Percentiles rank a stretch among this genome's conserved stretches.
Evolutionary conservation across 2,797 vertebrate genomes (phyloP).

Genomic region (Xyrichtys novacula): DNA sequence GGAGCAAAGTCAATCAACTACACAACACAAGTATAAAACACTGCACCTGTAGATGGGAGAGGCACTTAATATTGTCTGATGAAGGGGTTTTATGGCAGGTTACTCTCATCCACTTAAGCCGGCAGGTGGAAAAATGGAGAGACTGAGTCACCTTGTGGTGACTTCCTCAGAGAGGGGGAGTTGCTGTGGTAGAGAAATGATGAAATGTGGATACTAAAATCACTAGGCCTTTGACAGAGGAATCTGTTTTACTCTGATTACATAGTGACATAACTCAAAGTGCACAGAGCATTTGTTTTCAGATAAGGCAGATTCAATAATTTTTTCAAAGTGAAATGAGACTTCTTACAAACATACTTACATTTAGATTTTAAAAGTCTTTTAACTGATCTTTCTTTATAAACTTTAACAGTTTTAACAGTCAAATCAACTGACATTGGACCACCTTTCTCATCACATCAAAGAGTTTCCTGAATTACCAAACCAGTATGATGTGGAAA

Average conservation of each 20-base stretch:
- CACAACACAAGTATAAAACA: background rate
- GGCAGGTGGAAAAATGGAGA: slow-evolving; percentile 17
- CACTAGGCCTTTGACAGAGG: background rate
- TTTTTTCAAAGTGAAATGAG: too few relatives aligned
- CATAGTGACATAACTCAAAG: background rate
- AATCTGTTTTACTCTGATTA: background rate
- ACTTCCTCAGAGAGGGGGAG: background rate
- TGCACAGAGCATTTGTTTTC: background rate
- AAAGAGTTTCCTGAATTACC: background rate
- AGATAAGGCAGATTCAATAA: background rate
- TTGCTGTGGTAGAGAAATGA: slow-evolving; percentile 8
- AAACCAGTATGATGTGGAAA: background rate
- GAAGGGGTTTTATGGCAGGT: background rate
- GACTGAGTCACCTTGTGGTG: slow-evolving; percentile 35
- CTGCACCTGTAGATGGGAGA: background rate
- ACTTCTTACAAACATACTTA: too few relatives aligned
- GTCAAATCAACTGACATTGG: background rate
- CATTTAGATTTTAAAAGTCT: too few relatives aligned
- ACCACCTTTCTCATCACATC: background rate
- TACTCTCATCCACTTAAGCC: background rate
- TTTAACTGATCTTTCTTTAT: background rate
- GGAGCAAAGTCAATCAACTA: slow-evolving; percentile 48
- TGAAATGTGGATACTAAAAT: slow-evolving; percentile 9
- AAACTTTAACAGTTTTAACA: background rate
- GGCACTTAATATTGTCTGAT: background rate